Base-by-base conservation (phyloP, 2,113 vertebrate genomes). In the Pithys albifrons region DNA sequence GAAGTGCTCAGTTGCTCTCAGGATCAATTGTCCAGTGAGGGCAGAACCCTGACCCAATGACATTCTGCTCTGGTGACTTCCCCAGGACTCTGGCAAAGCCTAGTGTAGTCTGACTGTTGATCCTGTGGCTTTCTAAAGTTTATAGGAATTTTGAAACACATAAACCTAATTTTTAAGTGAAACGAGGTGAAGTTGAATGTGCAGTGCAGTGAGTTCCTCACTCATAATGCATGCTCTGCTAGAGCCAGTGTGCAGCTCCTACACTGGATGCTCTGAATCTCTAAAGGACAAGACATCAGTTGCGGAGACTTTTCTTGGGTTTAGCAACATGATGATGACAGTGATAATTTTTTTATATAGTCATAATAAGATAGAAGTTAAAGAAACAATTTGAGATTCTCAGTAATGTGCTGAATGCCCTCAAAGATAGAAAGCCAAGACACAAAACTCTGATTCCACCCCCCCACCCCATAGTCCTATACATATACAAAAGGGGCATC, bases 391-490 rank as follows among this genome's bases (percentile, higher is more conserved):
- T 35, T 69, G 59, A 31, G 35, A 59, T 79, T 29, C 33, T 85
- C 39, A n/a, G 19, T 71, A 59, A 58, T 35, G 35, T 58, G 48
- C 33, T 51, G 35, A 71, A 39, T 59, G 35, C 17, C 54, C 37
- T 41, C n/a, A 84, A 52, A 71, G 18, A 66, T 4, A 14, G 82
- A 55, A 90, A 45, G 27, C 19, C 28, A 58, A 81, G 51, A 52
- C 24, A 12, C 5, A 62, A 70, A 77, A 14, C n/a, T 19, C 29
- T 58, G 57, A 41, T 64, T 5, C 7, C 4, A 6, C 12, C 12
- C 14, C 11, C 27, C 14, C n/a, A 18, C n/a, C 11, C 35, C 3
- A 1, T 1, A 51, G 29, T 33, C 20, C 33, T 55, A 0, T 22
- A 24, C 9, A 24, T 41, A 3, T 12, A 39, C 20, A 35, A 51